phyloP scores from a whole-genome alignment of 1,140 invertebrate species.

The Drosophila tristis region DNA sequence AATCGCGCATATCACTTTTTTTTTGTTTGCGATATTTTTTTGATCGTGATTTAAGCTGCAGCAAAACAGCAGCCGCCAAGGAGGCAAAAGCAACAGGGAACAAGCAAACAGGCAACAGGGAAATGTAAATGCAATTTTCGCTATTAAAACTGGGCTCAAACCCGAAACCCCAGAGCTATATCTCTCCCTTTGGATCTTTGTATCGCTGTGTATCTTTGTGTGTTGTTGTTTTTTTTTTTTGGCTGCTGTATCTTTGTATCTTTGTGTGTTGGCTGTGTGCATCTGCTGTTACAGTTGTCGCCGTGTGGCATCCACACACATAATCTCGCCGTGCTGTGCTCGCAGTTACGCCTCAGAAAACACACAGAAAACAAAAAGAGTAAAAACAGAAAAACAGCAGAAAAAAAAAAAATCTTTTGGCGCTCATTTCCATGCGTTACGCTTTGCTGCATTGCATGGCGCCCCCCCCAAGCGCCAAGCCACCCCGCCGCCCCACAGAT shows the following conservation, averaged over 20 bases:
- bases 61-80: not conserved
- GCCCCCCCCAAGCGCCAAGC: not conserved
- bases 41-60: not conserved
- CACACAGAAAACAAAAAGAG: conserved; percentile 23
- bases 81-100: conserved; percentile 2
- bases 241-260: conserved; percentile 13
- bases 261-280: conserved; percentile 7
- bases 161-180: too few species aligned
- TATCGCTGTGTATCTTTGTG: conserved; percentile 3
- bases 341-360: conserved; percentile 73
- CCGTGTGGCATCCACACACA: conserved; percentile 24
- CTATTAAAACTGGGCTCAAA: too few species aligned
- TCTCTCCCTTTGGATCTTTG: too few species aligned
- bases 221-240: not conserved
- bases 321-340: conserved; percentile 57
- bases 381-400: conserved; percentile 26
- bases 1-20: not conserved
- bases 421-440: conserved; percentile 65
- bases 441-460: conserved; percentile 57
- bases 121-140: conserved; percentile 10
- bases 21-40: not conserved
- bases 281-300: conserved; percentile 46
- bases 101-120: conserved; percentile 4
- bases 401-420: conserved; percentile 56
- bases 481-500: not conserved